Conservation (phyloP, 2,888 invertebrate genomes). For the Lasius fuliginosus region DNA sequence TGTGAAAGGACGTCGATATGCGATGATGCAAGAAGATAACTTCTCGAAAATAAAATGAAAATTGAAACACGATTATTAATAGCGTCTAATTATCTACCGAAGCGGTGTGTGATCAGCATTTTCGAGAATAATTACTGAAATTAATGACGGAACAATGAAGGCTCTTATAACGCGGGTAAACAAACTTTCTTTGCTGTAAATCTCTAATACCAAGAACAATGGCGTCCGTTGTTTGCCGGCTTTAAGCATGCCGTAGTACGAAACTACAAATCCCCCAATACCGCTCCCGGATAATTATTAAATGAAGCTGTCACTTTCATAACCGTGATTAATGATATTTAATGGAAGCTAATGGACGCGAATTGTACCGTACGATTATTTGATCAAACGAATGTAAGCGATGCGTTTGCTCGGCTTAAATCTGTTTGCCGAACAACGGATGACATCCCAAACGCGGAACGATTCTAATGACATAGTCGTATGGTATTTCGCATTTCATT, state of each 20-base stretch:
- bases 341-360: constrained; percentile 62
- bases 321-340: constrained; percentile 59
- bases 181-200: constrained; percentile 54
- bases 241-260: constrained; percentile 43
- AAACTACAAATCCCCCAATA: constrained; percentile 43
- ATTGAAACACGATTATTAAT: constrained; percentile 17
- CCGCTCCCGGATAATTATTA: constrained; percentile 55
- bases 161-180: constrained; percentile 48
- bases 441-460: constrained; percentile 21
- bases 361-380: constrained; percentile 52
- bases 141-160: constrained; percentile 42
- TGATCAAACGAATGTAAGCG: constrained; percentile 40
- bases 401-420: constrained; percentile 49
- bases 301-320: constrained; percentile 59
- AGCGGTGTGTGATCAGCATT: constrained; percentile 33
- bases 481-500: constrained; percentile 15
- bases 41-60: not conserved
- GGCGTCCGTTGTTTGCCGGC: constrained; percentile 51
- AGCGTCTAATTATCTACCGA: constrained; percentile 1
- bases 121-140: constrained; percentile 44
- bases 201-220: constrained; percentile 51
- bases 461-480: not conserved
- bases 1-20: not conserved
- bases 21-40: not conserved
- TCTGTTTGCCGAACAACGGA: constrained; percentile 46